Percentiles rank a stretch among this genome's conserved stretches.
phyloP scores from a whole-genome alignment of 2,113 vertebrate genomes.

The Mastomys coucha region DNA sequence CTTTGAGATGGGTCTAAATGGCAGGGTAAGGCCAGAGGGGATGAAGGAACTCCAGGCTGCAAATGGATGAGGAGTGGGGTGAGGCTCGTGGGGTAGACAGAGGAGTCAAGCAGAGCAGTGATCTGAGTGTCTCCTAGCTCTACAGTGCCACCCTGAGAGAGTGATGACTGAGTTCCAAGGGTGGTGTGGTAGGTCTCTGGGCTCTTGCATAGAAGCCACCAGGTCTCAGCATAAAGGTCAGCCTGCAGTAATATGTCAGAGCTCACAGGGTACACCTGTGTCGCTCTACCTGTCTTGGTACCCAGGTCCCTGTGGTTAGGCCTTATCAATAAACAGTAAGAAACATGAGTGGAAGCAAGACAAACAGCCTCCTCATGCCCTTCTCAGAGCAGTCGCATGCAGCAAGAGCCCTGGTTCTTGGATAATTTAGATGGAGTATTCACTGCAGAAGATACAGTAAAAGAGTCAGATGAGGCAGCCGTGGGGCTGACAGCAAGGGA shows the following conservation, averaged over 20 bases:
- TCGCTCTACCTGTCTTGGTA: background rate
- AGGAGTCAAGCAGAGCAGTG: background rate
- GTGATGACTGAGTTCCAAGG: rapidly evolving
- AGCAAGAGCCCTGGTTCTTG: rapidly evolving
- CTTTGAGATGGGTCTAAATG: background rate
- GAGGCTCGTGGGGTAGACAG: rapidly evolving
- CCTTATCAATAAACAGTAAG: background rate
- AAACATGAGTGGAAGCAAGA: background rate
- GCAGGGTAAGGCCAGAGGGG: no score
- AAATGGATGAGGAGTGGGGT: no score
- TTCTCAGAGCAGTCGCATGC: background rate
- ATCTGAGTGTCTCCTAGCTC: background rate
- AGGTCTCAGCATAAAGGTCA: background rate
- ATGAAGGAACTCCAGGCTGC: background rate
- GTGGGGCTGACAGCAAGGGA: rapidly evolving
- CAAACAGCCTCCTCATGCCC: background rate
- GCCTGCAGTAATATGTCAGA: background rate
- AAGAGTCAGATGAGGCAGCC: rapidly evolving
- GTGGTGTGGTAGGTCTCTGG: background rate
- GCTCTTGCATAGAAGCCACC: background rate
- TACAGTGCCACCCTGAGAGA: no score
- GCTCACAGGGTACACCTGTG: background rate
- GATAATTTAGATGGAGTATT: rapidly evolving
- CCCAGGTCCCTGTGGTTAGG: no score
- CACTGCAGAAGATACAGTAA: rapidly evolving